A percentile compares a stretch with the other conserved stretches of the same genome.
Conservation (phyloP, 2,888 invertebrate genomes). For the Acheta domesticus region DNA sequence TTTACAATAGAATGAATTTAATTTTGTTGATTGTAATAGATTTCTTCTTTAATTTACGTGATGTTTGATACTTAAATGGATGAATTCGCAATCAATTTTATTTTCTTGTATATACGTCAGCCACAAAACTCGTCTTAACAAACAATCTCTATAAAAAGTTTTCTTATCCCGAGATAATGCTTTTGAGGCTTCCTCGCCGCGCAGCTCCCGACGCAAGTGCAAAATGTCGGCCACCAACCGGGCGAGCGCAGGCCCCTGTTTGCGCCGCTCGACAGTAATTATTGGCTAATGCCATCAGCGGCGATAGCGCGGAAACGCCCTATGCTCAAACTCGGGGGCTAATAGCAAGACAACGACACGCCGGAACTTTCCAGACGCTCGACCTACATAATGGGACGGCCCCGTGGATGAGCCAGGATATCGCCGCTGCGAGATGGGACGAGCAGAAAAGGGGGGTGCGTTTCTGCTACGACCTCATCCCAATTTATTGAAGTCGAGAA, state of each 20-base stretch:
- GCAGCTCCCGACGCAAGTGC: neutral
- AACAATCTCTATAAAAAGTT: too few species aligned
- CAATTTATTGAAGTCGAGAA: slow-evolving; percentile 1
- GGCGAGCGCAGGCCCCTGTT: neutral
- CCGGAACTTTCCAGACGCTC: slow-evolving; percentile 18
- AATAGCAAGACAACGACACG: slow-evolving; percentile 1
- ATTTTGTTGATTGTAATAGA: too few species aligned
- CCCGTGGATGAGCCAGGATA: neutral
- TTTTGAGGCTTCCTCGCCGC: too few species aligned
- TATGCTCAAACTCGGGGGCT: slow-evolving; percentile 12
- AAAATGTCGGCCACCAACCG: neutral
- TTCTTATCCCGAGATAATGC: too few species aligned
- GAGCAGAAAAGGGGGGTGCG: neutral
- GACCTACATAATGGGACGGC: slow-evolving; percentile 11
- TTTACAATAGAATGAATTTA: too few species aligned
- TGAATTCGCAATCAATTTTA: too few species aligned
- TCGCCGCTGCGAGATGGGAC: neutral
- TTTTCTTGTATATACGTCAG: too few species aligned
- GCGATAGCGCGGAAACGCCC: slow-evolving; percentile 18
- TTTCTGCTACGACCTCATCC: neutral
- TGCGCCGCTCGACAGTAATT: neutral
- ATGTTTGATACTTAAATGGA: too few species aligned
- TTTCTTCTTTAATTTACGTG: too few species aligned
- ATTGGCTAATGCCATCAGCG: slow-evolving; percentile 18
- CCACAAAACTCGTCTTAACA: too few species aligned